These are phyloP conservation scores for Mythimna vitellina DNA, from an alignment of 2,888 invertebrate genomes.

Conservation along the genomic window DNA sequence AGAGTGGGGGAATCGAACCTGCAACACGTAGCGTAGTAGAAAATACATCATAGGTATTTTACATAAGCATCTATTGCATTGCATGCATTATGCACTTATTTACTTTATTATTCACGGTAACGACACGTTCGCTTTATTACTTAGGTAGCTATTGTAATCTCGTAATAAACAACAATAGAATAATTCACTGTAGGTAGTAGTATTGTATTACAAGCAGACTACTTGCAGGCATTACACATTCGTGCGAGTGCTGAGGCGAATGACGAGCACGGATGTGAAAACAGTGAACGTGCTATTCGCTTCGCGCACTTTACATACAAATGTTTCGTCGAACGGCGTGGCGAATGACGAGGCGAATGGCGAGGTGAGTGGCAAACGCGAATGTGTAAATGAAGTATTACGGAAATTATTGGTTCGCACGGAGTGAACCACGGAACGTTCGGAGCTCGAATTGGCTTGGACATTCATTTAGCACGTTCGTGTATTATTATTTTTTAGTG, in stretches of 20 bases:
- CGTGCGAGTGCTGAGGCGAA: no score
- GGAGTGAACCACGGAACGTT: background rate
- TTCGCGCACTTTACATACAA: no score
- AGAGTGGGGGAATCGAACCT: no score
- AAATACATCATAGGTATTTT: background rate
- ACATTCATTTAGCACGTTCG: conserved; percentile 7
- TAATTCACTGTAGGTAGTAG: conserved; percentile 14
- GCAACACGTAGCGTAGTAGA: no score
- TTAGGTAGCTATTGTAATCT: conserved; percentile 20
- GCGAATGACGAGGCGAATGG: no score
- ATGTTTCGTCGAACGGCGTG: no score
- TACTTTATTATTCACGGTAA: conserved; percentile 16
- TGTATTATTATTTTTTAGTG: conserved; percentile 12
- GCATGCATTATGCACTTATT: no score
- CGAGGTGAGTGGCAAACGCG: no score
- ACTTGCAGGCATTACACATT: conserved; percentile 4
- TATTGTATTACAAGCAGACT: conserved; percentile 21
- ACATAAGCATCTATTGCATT: background rate
- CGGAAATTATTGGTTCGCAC: conserved; percentile 6
- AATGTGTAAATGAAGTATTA: background rate
- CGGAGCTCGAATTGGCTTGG: conserved; percentile 21
- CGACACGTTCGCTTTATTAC: conserved; percentile 7
- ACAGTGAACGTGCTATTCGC: no score
- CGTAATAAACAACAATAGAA: conserved; percentile 13
- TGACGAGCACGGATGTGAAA: no score